phyloP scores from a whole-genome alignment of 2,113 vertebrate species.

The Syngnathus floridae region DNA sequence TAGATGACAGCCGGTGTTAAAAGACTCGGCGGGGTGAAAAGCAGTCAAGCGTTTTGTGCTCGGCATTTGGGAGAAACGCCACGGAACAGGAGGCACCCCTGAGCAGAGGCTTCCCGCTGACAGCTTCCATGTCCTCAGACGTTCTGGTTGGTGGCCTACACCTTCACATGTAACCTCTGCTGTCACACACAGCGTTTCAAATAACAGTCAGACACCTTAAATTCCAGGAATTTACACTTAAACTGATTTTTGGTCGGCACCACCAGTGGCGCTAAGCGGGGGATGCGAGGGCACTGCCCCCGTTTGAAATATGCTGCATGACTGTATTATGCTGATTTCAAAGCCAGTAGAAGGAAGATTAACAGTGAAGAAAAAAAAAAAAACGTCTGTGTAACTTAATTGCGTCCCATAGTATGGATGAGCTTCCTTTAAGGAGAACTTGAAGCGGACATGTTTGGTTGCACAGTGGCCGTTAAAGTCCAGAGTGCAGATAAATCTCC shows the following conservation, averaged over 20 bases:
- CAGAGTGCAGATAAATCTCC: neutral
- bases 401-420: neutral
- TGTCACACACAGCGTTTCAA: neutral
- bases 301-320: too few relatives aligned
- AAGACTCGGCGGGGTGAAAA: slow-evolving; percentile 26
- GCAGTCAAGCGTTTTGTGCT: slow-evolving; percentile 23
- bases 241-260: too few relatives aligned
- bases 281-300: too few relatives aligned
- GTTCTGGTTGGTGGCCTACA: slow-evolving; percentile 2
- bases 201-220: neutral
- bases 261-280: too few relatives aligned
- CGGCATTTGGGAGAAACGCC: slow-evolving; percentile 20
- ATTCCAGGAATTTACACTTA: neutral
- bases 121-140: slow-evolving; percentile 29
- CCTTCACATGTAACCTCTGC: neutral
- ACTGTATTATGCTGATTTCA: too few relatives aligned
- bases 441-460: neutral
- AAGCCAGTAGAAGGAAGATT: neutral
- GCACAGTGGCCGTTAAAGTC: neutral
- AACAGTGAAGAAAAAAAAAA: neutral
- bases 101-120: slow-evolving; percentile 43
- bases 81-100: slow-evolving; percentile 18
- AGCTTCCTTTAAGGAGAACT: neutral
- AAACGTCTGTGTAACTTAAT: neutral
- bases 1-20: slow-evolving; percentile 50